Conservation (phyloP, 2,888 invertebrate genomes). For the Sarcophaga variegata region DNA sequence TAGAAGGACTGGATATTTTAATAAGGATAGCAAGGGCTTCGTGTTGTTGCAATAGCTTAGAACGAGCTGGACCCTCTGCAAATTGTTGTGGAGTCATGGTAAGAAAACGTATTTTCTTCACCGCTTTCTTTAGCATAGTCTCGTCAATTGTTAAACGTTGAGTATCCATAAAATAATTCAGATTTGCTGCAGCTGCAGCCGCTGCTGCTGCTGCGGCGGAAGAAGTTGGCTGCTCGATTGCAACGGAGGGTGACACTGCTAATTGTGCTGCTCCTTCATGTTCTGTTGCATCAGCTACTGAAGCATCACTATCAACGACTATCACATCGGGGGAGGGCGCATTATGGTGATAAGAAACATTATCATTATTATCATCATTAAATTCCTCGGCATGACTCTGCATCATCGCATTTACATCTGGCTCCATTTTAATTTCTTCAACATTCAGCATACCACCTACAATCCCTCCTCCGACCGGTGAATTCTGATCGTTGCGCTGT, state of each 20-base stretch:
- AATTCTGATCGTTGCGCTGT: constrained; percentile 8
- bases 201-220: constrained; percentile 44
- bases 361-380: constrained; percentile 72
- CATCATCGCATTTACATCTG: constrained; percentile 78
- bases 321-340: constrained; percentile 74
- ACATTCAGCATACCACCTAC: constrained; percentile 71
- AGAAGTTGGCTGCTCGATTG: constrained; percentile 53
- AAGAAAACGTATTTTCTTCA: constrained; percentile 90
- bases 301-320: constrained; percentile 78
- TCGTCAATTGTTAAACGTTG: constrained; percentile 78
- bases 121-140: constrained; percentile 84
- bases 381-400: constrained; percentile 72
- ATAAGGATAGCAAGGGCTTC: constrained; percentile 92
- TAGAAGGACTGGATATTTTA: constrained; percentile 89
- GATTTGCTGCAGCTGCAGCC: constrained; percentile 70
- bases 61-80: constrained; percentile 90
- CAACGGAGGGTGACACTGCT: constrained; percentile 23
- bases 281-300: constrained; percentile 65
- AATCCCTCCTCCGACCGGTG: neutral
- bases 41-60: constrained; percentile 87
- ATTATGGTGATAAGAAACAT: constrained; percentile 34
- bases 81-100: constrained; percentile 91
- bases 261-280: constrained; percentile 41
- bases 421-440: constrained; percentile 79
- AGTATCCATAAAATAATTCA: constrained; percentile 76